A percentile compares a stretch with the other conserved stretches of the same genome.
phyloP scores from a whole-genome alignment of 2,888 invertebrate genomes.

The Hirtodrosophila alboralis region DNA sequence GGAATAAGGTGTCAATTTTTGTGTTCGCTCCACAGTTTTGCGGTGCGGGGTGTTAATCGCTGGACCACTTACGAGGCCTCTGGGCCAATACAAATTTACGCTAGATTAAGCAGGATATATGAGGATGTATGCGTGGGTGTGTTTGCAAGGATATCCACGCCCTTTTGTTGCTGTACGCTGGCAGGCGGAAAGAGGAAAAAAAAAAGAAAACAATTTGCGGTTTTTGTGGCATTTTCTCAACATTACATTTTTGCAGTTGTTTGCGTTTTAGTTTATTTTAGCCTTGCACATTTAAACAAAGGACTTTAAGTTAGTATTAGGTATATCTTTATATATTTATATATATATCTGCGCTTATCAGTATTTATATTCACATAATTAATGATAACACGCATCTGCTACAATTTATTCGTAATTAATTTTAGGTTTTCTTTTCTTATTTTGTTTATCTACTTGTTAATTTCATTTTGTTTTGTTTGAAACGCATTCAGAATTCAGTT shows the following conservation, averaged over 20 bases:
- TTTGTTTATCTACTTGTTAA: constrained; percentile 1
- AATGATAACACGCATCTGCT: constrained; percentile 44
- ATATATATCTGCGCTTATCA: constrained; percentile 35
- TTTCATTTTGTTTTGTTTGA: constrained; percentile 40
- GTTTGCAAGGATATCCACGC: constrained; percentile 26
- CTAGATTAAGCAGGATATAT: constrained; percentile 70
- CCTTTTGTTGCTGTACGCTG: constrained; percentile 44
- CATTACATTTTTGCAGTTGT: constrained; percentile 44
- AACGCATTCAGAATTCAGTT: constrained; percentile 74
- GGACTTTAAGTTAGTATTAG: constrained; percentile 64
- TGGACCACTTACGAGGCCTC: constrained; percentile 49
- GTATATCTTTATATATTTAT: constrained; percentile 37
- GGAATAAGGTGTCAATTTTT: constrained; percentile 67
- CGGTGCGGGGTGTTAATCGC: constrained; percentile 68
- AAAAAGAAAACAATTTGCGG: constrained; percentile 58
- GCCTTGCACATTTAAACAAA: constrained; percentile 55
- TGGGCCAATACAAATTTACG: constrained; percentile 69
- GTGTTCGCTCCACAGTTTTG: constrained; percentile 52
- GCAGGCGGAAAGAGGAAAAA: constrained; percentile 49
- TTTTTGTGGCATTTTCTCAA: constrained; percentile 74
- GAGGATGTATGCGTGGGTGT: constrained; percentile 8
- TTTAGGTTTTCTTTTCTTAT: constrained; percentile 16
- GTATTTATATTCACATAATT: constrained; percentile 23
- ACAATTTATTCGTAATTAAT: constrained; percentile 55
- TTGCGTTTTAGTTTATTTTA: constrained; percentile 68